Evolutionary conservation across 2,888 invertebrate genomes (phyloP).

Genomic region (Dascillus cervinus): DNA sequence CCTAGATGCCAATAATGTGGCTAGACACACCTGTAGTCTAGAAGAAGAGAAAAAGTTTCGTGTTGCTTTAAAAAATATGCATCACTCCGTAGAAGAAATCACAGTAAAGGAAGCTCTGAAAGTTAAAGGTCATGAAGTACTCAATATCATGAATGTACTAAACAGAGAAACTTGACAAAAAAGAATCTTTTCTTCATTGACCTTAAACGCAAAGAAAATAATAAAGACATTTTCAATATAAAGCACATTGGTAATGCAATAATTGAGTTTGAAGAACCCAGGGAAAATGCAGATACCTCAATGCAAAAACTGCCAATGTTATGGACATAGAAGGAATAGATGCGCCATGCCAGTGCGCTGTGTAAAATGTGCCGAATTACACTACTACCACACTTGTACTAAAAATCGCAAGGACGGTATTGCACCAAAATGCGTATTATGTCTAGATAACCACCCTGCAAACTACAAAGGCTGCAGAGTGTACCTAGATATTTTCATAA

Average conservation of each 20-base stretch:
- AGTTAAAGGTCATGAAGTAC: conserved; percentile 4
- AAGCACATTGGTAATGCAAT: conserved; percentile 7
- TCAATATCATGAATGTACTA: conserved; percentile 7
- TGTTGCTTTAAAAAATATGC: conserved; percentile 4
- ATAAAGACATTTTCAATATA: conserved; percentile 6
- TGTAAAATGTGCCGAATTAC: conserved; percentile 5
- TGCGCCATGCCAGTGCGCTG: conserved; percentile 5
- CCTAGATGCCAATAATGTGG: conserved; percentile 4
- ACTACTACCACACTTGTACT: conserved; percentile 3
- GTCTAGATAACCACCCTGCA: conserved; percentile 3
- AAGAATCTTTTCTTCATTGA: conserved; percentile 6
- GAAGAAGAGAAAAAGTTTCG: conserved; percentile 7
- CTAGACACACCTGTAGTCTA: conserved; percentile 4
- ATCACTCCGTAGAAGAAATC: conserved; percentile 4
- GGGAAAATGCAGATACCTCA: conserved; percentile 6
- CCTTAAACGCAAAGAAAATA: conserved; percentile 5
- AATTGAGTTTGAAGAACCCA: conserved; percentile 5
- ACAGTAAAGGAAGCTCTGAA: conserved; percentile 3
- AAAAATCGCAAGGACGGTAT: conserved; percentile 5
- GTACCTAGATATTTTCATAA: conserved; percentile 3
- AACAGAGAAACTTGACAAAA: conserved; percentile 5
- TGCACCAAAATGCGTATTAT: conserved; percentile 4
- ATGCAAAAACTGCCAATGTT: conserved; percentile 4
- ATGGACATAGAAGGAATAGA: conserved; percentile 5
- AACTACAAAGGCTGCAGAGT: conserved; percentile 5